Conservation (phyloP, 1,140 invertebrate genomes). For the Pararge aegeria region DNA sequence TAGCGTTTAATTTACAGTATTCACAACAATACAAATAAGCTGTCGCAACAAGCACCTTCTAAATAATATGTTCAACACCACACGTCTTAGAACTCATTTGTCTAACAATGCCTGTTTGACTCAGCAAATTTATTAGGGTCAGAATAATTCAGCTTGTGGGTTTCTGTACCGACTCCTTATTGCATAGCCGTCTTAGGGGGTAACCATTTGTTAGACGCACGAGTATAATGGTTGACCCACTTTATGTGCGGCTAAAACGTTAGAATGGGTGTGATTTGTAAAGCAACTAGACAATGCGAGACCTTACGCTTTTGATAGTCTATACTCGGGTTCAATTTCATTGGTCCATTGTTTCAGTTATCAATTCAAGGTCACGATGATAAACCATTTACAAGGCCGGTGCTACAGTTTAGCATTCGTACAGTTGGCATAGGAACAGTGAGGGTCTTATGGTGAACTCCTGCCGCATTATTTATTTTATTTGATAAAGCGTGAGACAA, state of each 20-base stretch:
- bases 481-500: no score
- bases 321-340: conserved; percentile 11
- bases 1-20: conserved; percentile 22
- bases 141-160: conserved; percentile 75
- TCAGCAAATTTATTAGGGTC: conserved; percentile 77
- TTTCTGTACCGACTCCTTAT: conserved; percentile 69
- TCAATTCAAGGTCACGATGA: conserved; percentile 22
- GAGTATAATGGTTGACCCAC: conserved; percentile 70
- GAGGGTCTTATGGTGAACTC: no score
- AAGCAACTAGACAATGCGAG: conserved; percentile 52
- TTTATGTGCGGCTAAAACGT: conserved; percentile 56
- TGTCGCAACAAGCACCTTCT: conserved; percentile 37
- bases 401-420: not conserved
- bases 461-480: no score
- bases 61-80: conserved; percentile 42
- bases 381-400: not conserved
- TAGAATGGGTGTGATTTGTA: conserved; percentile 59
- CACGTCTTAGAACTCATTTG: conserved; percentile 72
- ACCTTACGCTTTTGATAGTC: conserved; percentile 30
- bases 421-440: not conserved
- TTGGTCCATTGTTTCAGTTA: conserved; percentile 14
- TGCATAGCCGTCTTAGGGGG: conserved; percentile 67
- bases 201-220: conserved; percentile 68
- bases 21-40: conserved; percentile 38
- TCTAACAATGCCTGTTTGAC: conserved; percentile 74